Evolutionary conservation across 2,113 vertebrate genomes (phyloP).

Genomic region (Albula goreensis): DNA sequence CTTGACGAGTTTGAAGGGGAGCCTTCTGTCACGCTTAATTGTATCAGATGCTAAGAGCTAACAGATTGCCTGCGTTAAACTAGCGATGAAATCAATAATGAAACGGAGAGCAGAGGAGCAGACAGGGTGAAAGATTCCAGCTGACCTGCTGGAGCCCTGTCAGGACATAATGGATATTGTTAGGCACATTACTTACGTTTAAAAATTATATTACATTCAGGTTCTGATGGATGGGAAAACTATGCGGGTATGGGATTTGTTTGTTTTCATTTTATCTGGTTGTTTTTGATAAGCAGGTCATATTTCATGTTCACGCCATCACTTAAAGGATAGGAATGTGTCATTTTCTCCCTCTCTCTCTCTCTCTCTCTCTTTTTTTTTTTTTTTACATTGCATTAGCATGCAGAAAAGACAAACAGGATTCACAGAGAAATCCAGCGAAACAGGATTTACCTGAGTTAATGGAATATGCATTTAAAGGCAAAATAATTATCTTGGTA

Average conservation of each 20-base stretch:
- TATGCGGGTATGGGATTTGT: background rate
- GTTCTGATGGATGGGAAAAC: background rate
- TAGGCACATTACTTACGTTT: background rate
- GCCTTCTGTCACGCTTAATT: constrained; percentile 22
- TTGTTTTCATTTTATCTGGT: background rate
- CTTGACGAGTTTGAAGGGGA: constrained; percentile 27
- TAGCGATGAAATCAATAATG: constrained; percentile 19
- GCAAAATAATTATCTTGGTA: constrained; percentile 76
- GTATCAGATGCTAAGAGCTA: constrained; percentile 29
- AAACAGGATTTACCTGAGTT: constrained; percentile 73
- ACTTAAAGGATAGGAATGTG: background rate
- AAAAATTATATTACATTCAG: background rate
- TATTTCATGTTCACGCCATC: background rate
- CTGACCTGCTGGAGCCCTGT: background rate
- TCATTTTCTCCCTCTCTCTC: background rate
- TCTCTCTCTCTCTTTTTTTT: constrained; percentile 34
- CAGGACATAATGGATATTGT: background rate
- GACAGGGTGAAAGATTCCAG: constrained; percentile 2
- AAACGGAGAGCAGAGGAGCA: background rate
- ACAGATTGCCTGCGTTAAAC: constrained; percentile 19
- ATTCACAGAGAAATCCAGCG: constrained; percentile 66
- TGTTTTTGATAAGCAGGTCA: constrained; percentile 35
- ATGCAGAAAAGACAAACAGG: constrained; percentile 65
- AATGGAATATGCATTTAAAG: constrained; percentile 80
- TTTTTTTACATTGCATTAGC: constrained; percentile 69